Base-by-base conservation (phyloP, 2,797 vertebrate genomes). In the Alfaro cultratus region DNA sequence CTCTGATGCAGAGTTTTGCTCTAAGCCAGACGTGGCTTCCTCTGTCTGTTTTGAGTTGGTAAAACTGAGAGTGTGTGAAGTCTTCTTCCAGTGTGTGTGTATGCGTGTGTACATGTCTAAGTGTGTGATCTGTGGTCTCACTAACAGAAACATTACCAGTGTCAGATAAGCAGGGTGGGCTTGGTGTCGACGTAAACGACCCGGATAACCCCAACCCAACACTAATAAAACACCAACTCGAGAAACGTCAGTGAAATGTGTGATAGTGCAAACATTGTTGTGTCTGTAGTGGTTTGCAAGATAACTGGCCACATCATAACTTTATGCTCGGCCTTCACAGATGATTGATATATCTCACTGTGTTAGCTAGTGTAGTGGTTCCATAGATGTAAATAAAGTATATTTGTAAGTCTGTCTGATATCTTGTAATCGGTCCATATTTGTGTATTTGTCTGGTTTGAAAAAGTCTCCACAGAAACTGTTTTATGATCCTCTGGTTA, bases 121-220 rank as follows among this genome's bases (percentile, higher is more conserved):
- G 82, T 78, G 78, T 77, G 75, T 76, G 77, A 57, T 60, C 77
- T 74, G 43, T 7, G 29, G 70, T 77, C 53, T 82, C 76, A 83
- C 73, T 82, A 74, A 85, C 81, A 77, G 76, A 84, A 75, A 79
- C 75, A 80, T 77, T 82, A 64, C 57, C 68, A 45, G 68, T 8
- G 41, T 85, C 80, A 84, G 62, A 85, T 71, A 80, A 83, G 74
- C 80, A 81, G 70, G 10, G 31, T 85, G 83, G 83, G 90, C 87
- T 86, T 76, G 5, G 79, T 88, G 86, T 85, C 79, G 79, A 83
- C 85, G 77, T 83, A 80, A 73, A 82, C 71, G 88, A 86, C 85
- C 89, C 80, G 36, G 60, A 64, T 87, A 79, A 92, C 78, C 88
- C 83, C 81, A 77, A 41, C 70, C 26, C 77, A 49, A 41, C 74